Conservation (phyloP, 1,140 invertebrate species). For the Cotesia chilonis region DNA sequence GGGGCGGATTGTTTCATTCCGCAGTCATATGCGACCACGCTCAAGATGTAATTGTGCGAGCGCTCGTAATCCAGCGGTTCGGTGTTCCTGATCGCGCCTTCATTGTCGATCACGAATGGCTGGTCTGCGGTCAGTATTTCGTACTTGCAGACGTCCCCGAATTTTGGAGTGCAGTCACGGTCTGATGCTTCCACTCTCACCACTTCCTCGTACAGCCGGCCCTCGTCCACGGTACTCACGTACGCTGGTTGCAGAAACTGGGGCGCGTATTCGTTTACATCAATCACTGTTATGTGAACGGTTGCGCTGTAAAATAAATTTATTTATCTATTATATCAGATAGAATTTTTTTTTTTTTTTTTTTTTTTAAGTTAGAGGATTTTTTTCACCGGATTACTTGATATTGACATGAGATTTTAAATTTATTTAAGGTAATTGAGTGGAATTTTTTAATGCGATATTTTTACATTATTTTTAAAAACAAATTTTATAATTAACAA, state of each 20-base stretch:
- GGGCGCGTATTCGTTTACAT: slow-evolving; percentile 94
- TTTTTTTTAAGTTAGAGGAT: background rate
- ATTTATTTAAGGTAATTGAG: no score
- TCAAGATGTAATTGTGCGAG: slow-evolving; percentile 95
- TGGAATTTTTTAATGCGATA: no score
- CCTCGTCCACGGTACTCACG: slow-evolving; percentile 90
- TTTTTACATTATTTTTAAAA: no score
- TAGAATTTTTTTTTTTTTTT: background rate
- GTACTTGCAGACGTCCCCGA: slow-evolving; percentile 95
- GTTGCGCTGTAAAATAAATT: slow-evolving; percentile 77
- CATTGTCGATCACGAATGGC: slow-evolving; percentile 92
- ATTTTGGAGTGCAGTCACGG: slow-evolving; percentile 89
- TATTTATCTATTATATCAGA: background rate
- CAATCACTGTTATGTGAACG: slow-evolving; percentile 93
- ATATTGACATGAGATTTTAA: no score
- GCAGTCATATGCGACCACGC: slow-evolving; percentile 95
- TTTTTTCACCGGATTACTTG: no score
- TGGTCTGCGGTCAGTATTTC: slow-evolving; percentile 89
- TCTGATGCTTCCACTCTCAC: slow-evolving; percentile 90
- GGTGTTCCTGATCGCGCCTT: slow-evolving; percentile 90
- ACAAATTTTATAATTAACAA: no score
- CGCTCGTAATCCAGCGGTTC: slow-evolving; percentile 89
- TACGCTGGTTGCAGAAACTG: slow-evolving; percentile 89
- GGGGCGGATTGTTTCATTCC: slow-evolving; percentile 89
- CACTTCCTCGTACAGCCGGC: slow-evolving; percentile 87